These are phyloP conservation scores for Drosophila burlai DNA, from an alignment of 1,140 invertebrate species.

Conservation along the genomic window DNA sequence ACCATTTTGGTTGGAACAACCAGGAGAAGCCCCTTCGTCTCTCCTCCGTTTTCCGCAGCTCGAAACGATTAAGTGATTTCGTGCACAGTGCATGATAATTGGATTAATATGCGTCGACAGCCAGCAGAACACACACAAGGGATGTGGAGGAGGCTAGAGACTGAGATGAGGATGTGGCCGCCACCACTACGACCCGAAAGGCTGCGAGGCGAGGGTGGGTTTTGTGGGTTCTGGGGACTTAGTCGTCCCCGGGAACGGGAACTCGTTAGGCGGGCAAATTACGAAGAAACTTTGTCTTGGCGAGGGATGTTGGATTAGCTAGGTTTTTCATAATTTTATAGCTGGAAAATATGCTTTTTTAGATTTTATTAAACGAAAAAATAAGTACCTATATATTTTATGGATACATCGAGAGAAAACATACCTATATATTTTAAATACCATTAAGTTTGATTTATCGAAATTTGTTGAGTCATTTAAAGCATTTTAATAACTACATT, in stretches of 20 bases:
- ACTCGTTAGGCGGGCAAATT: constrained; percentile 51
- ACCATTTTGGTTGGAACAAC: constrained; percentile 23
- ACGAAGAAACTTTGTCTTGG: constrained; percentile 12
- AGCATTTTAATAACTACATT: too few relatives aligned
- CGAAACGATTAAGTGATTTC: constrained; percentile 80
- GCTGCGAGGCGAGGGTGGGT: constrained; percentile 32
- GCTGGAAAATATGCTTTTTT: background rate
- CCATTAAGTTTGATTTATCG: too few relatives aligned
- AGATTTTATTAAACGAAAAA: background rate
- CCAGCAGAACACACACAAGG: constrained; percentile 38
- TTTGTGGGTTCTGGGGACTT: constrained; percentile 51
- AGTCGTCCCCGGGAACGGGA: constrained; percentile 10
- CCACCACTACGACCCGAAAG: constrained; percentile 42
- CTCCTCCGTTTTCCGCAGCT: constrained; percentile 55
- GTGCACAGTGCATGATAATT: constrained; percentile 82
- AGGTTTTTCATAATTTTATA: background rate
- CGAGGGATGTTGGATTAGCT: background rate
- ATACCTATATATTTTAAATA: too few relatives aligned
- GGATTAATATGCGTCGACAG: constrained; percentile 84
- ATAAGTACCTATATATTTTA: too few relatives aligned
- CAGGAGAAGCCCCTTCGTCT: background rate
- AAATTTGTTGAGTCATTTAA: too few relatives aligned
- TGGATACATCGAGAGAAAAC: too few relatives aligned
- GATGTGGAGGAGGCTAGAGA: constrained; percentile 1
- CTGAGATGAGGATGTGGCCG: constrained; percentile 28